phyloP scores from a whole-genome alignment of 2,113 vertebrate genomes.

The Amblyornis subalaris region DNA sequence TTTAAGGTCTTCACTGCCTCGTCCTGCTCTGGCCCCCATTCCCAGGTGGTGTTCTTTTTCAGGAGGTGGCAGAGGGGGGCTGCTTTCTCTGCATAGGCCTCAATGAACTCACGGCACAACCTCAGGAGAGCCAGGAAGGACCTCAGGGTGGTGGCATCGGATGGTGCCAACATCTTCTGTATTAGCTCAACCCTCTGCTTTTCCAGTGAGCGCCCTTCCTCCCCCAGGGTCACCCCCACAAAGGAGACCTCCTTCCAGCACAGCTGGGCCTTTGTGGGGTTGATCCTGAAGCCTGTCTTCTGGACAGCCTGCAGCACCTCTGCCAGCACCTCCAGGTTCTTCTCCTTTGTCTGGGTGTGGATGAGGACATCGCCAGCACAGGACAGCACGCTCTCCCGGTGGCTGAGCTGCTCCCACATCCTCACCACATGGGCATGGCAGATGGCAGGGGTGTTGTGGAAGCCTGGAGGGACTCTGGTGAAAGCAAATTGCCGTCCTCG shows the following conservation, averaged over 20 bases:
- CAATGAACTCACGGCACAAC: constrained; percentile 31
- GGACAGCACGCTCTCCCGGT: not conserved
- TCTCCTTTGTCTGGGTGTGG: constrained; percentile 30
- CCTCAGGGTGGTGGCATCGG: not conserved
- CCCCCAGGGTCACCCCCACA: constrained; percentile 33
- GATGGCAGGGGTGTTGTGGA: not conserved
- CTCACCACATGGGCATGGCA: not conserved
- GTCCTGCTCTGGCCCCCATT: constrained; percentile 42
- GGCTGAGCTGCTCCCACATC: constrained; percentile 47
- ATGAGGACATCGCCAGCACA: constrained; percentile 26
- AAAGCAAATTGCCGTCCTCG: constrained; percentile 30
- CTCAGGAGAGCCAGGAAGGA: constrained; percentile 34
- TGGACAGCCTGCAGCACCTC: constrained; percentile 34
- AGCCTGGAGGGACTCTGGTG: constrained; percentile 1
- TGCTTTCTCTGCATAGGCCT: constrained; percentile 31
- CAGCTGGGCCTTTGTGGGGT: constrained; percentile 43
- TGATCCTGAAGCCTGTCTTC: constrained; percentile 36
- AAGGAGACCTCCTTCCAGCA: constrained; percentile 62
- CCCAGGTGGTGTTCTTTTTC: constrained; percentile 3
- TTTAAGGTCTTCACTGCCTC: constrained; percentile 37
- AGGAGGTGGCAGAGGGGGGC: constrained; percentile 29
- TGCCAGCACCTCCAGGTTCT: constrained; percentile 32
- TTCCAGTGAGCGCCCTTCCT: constrained; percentile 16
- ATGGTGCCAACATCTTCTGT: not conserved
- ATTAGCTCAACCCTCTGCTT: constrained; percentile 41